Evolutionary conservation across 1,140 invertebrate genomes (phyloP).

Genomic region (Drosophila melanogaster): DNA sequence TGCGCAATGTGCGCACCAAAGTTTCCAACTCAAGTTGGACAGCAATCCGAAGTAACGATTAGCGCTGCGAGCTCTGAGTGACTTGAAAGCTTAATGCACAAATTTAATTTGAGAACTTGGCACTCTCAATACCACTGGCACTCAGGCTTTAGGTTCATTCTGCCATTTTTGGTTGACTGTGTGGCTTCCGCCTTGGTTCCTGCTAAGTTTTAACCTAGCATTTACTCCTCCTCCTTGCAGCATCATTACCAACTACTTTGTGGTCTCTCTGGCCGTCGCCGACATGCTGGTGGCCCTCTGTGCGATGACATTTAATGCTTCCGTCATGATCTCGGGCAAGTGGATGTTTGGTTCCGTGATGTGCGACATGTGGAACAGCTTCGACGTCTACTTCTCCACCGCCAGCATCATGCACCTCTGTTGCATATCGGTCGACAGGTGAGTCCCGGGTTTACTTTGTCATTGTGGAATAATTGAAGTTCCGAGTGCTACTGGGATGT

Average conservation of each 20-base stretch:
- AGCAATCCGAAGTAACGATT: constrained; percentile 23
- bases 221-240: constrained; percentile 33
- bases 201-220: not conserved
- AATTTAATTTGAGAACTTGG: constrained; percentile 39
- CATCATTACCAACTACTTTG: constrained; percentile 98
- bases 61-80: constrained; percentile 16
- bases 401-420: constrained; percentile 94
- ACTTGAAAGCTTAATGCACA: constrained; percentile 29
- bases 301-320: constrained; percentile 97
- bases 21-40: constrained; percentile 14
- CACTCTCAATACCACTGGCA: constrained; percentile 17
- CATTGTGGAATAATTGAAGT: not conserved
- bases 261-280: constrained; percentile 95
- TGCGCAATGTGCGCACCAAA: constrained; percentile 46
- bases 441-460: constrained; percentile 1
- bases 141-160: not conserved
- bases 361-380: constrained; percentile 98
- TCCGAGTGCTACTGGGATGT: too few relatives aligned
- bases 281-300: constrained; percentile 96
- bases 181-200: constrained; percentile 1
- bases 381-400: constrained; percentile 97
- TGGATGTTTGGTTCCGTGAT: constrained; percentile 96
- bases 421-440: constrained; percentile 93
- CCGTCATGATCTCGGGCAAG: constrained; percentile 90
- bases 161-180: not conserved